Evolutionary conservation across 2,888 invertebrate genomes (phyloP), one percentile per base, ranked within the genome.

Genomic region (Arrhopalites spinosus): DNA sequence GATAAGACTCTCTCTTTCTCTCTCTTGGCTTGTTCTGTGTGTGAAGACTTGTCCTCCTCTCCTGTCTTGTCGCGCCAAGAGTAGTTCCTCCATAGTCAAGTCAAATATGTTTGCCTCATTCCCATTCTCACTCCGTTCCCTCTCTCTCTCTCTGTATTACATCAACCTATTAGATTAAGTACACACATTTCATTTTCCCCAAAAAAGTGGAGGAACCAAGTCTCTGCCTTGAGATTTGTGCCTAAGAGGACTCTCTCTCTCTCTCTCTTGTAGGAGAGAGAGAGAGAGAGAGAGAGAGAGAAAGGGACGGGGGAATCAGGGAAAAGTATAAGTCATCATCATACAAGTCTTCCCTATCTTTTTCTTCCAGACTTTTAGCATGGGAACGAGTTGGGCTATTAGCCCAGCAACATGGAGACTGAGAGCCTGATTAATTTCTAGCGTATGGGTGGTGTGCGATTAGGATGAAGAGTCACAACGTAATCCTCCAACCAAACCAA

Each of bases 1-100:
- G 78, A 80, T 80, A 80, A 80, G 74, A 71, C 47, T 69, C 50
- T 69, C 53, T 50, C 29, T 50, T 29, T n/a, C 25, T 27, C 29
- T 69, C 23, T 29, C 27, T n/a, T 27, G 17, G 8, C 27, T 68
- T 1, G n/a, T 27, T 68, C 47, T 47, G 36, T 36, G 36, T 63
- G 27, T 36, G 36, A n/a, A n/a, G 3, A 15, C 67, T 67, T n/a
- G 43, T 27, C 50, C 36, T 15, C 56, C 30, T 71, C 53, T n/a
- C 29, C 56, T 50, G 15, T 27, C 30, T 69, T 69, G 25, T 30
- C 29, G 47, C 25, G n/a, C 13, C 11, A 17, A 27, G 50, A 17
- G 1, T 15, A 1, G 11, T 36, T 29, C 25, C 36, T 20, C 27
- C 20, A 20, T 17, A n/a, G 66, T 29, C n/a, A 20, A 25, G 15